Evolutionary conservation across 1,140 invertebrate species (phyloP), one percentile per base, ranked within the genome.

Genomic region (Drosophila chauvacae): DNA sequence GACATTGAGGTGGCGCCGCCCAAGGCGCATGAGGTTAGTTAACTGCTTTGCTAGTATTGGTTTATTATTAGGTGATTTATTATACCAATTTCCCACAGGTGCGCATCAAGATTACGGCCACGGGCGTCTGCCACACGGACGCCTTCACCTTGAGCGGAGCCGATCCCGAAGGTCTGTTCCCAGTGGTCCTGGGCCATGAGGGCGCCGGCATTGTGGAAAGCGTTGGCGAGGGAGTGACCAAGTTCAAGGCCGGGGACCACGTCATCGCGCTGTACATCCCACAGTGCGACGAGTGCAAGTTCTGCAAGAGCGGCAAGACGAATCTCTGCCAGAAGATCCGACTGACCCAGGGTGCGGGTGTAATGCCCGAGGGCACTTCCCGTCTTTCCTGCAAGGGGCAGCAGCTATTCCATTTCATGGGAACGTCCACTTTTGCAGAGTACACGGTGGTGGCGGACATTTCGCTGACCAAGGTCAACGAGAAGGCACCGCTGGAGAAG

Each of bases 401-500:
- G 94, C 94, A 94, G 33, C 69, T 99, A 1, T 98, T 94, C 90
- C 98, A 99, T 93, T 99, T 99, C 83, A 99, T 99, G 99, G 99
- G 99, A 18, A 98, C 97, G 76, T 99, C 98, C 5, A 98, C 98
- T 2, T 99, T 99, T 92, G 96, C 97, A 78, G 97, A 99, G 93
- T 99, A 99, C 92, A 99, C 98, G 7, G 99, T 99, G 13, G 98
- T 99, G 70, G 96, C 97, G 81, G 98, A 98, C 93, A 98, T 99
- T 92, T 98, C 98, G 26, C 92, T 98, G 50, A 95, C 95, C 59
- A 98, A 99, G 95, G 96, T 97, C 78, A 91, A 96, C 87, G 93
- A 95, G 28, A 90, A 91, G 30, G 98, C 98, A 47, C 95, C 97
- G 0, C 93, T 99, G 58, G 96, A 98, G 37, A 98, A 98, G 93